A percentile compares a stretch with the other conserved stretches of the same genome.
These are phyloP conservation scores for Ptychobarbus kaznakovi DNA, from an alignment of 2,797 vertebrate genomes.

Conservation along the genomic window DNA sequence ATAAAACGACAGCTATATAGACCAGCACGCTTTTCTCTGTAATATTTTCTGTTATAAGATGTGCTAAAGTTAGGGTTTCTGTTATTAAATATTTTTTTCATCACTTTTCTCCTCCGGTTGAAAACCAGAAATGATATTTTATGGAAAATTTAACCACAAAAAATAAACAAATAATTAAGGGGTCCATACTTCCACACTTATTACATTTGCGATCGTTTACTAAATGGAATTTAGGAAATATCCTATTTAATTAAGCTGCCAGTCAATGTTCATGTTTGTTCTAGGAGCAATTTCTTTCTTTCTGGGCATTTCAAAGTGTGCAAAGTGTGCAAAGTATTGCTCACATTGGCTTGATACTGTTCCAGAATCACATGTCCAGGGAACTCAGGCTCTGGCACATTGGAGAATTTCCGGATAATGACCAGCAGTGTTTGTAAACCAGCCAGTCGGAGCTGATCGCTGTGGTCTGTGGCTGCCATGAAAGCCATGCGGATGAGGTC, in stretches of 20 bases:
- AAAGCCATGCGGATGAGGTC: constrained; percentile 96
- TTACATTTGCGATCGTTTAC: not conserved
- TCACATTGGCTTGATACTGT: constrained; percentile 96
- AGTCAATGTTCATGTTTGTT: not conserved
- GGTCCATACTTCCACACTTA: not conserved
- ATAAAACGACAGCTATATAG: not conserved
- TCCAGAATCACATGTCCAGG: constrained; percentile 94
- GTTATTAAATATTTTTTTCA: not conserved
- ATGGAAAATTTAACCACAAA: not conserved
- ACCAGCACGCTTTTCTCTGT: not conserved
- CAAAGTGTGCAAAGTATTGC: constrained; percentile 43
- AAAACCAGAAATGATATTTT: not conserved
- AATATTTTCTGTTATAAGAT: not conserved
- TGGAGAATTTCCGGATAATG: constrained; percentile 86
- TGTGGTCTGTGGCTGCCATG: constrained; percentile 96
- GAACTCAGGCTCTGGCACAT: constrained; percentile 90
- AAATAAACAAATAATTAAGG: not conserved
- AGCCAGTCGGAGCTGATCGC: constrained; percentile 85
- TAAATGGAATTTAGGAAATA: not conserved
- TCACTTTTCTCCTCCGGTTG: not conserved
- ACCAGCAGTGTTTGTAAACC: constrained; percentile 87
- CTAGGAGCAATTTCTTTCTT: not conserved
- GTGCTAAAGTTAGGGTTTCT: not conserved
- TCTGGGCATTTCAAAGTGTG: not conserved
- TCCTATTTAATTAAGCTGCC: not conserved